Conservation (phyloP, 1,140 invertebrate species). For the Platyscapa corneri region DNA sequence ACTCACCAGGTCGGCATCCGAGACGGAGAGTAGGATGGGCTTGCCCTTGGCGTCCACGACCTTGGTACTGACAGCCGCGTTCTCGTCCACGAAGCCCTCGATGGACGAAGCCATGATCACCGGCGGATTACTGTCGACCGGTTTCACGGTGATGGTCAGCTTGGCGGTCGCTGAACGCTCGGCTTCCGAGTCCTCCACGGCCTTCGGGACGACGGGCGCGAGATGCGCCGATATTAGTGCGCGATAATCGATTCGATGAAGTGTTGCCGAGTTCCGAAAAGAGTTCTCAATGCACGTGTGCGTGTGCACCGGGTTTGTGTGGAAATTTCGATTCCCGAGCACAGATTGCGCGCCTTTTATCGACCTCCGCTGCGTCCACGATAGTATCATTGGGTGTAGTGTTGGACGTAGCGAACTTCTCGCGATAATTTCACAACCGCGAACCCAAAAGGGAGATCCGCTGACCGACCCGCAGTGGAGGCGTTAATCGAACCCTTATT, state of each 20-base stretch:
- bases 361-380: too few species aligned
- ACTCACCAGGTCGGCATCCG: conserved; percentile 88
- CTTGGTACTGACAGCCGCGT: conserved; percentile 87
- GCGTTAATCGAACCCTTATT: too few species aligned
- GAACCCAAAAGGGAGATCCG: too few species aligned
- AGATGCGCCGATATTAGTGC: neutral
- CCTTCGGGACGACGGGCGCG: conserved; percentile 69
- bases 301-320: too few species aligned
- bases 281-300: too few species aligned
- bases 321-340: too few species aligned
- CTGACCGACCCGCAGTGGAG: too few species aligned
- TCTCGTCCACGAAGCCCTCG: conserved; percentile 89
- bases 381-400: too few species aligned
- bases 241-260: neutral
- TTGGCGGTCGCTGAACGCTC: conserved; percentile 88
- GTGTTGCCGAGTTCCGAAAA: neutral
- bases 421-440: too few species aligned
- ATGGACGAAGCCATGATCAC: conserved; percentile 81
- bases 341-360: too few species aligned
- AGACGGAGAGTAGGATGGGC: conserved; percentile 83
- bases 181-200: conserved; percentile 86
- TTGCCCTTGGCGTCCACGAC: conserved; percentile 81
- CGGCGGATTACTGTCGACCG: conserved; percentile 89
- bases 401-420: too few species aligned
- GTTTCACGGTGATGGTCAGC: conserved; percentile 85